Evolutionary conservation across 2,113 vertebrate genomes (phyloP), one percentile per base, ranked within the genome.

Genomic region (Conger conger): DNA sequence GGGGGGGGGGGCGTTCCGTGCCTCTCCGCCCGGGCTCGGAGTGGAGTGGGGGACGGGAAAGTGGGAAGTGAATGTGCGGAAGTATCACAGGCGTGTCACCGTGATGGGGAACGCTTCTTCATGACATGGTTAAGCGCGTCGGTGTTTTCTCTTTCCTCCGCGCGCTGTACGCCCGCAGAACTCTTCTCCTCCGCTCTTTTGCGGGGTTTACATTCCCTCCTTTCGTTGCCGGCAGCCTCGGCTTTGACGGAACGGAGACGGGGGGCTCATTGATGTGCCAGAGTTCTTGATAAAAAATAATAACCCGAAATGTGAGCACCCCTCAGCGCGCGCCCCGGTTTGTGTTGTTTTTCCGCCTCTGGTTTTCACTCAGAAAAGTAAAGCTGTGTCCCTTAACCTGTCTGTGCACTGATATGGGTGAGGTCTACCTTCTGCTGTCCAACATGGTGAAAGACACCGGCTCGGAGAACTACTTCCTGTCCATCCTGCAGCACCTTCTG

Each of bases 371-470:
- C 36, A 37, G 3, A 81, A 13, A 36, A 37, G 45, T 85, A 76
- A 30, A 0, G 68, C 36, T 87, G 35, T 93, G 94, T 87, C 94
- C 94, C 94, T 99, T 98, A 95, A 99, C 93, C 54, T 85, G 86
- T 30, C n/a, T 86, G 86, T 92, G 82, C 80, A 99, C 97, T 89
- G 98, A 99, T 91, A 96, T 99, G 90, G 95, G 91, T 88, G 98
- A 99, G 89, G 97, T 99, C 0, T 99, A 97, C 92, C 97, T 99
- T 90, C 95, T 99, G 82, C 92, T 99, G 36, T 97, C 97, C 88
- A 99, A 99, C 60, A 96, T 99, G 97, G 90, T 99, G 92, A 99
- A 96, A 92, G 98, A 99, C 86, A 99, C 98, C 0, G 87, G 93
- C 78, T 96, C 98, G 7, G 98, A 99, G 91, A 87, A 94, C 57